Base-by-base conservation (phyloP, 2,888 invertebrate species). In the Macrophya annulata region DNA sequence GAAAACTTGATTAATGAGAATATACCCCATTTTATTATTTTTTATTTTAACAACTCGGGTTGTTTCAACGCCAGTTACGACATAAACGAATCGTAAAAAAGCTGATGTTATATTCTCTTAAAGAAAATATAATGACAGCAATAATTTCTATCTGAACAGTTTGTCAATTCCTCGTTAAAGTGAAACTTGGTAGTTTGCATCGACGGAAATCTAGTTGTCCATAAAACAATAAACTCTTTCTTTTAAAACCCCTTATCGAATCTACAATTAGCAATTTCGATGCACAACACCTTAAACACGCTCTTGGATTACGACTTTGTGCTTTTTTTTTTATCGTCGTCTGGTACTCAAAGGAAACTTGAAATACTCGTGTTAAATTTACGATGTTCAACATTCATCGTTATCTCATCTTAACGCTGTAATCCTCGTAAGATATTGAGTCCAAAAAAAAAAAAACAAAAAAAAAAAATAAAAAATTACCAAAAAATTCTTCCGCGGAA, bases 191-290 rank as follows among this genome's bases (percentile, higher is more conserved):
- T 21, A 21, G n/a, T 43, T 12, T n/a, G 12, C 21, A 62, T 6
- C 10, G 17, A 40, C 25, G 37, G 40, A 59, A 79, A 9, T 59
- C 43, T n/a, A n/a, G n/a, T 37, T 51, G 3, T 62, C 37, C 59
- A 12, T 77, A 31, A 77, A 51, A 31, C 77, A 55, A 77, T 51
- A 17, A 55, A 51, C 31, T 77, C 43, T 55, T 17, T 25, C 17
- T 55, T 37, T 48, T 40, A 5, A 5, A 62, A 59, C 15, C 12
- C 25, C 81, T 43, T 21, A 81, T 59, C 40, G 12, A 6, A 40
- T 10, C 4, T 62, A 62, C n/a, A 81, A 81, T 81, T 81, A 81
- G 62, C 40, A 62, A 81, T 43, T 62, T 59, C 62, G 51, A 81
- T 81, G 81, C 62, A 55, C 48, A 55, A 17, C 51, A 55, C 25